Base-by-base conservation (phyloP, 1,140 invertebrate genomes). In the Zaprionus nigranus region DNA sequence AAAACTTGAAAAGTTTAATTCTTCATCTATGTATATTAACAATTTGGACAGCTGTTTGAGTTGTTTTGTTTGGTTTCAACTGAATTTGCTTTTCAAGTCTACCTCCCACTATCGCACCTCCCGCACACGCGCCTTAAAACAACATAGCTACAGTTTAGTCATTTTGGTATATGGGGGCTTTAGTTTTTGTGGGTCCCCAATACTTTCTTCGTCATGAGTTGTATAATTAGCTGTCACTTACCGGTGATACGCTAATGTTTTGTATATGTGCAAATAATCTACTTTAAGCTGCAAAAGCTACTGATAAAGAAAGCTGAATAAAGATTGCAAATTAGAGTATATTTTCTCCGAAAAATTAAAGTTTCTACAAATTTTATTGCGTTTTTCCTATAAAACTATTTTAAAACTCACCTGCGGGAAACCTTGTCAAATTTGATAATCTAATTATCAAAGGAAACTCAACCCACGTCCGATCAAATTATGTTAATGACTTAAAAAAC, bases 21-120 rank as follows among this genome's bases (percentile, higher is more conserved):
- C 62, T 71, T 82, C 56, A 61, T 59, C 34, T 58, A 49, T n/a
- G n/a, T n/a, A n/a, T 70, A 46, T 63, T 63, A 66, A 26, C 71
- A 57, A 63, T 74, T 82, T 81, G 56, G 40, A 86, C 82, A 86
- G 79, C 74, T 86, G 82, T 87, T 86, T 66, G 15, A 40, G 34
- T 78, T 26, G 78, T 73, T 60, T 46, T 66, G 9, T 74, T 73
- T 62, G 22, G 34, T 34, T 49, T 69, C 20, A 43, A 63, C 26
- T 26, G 28, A 58, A 54, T 59, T 68, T 65, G 51, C 62, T 62
- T 69, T 62, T 82, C 17, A 49, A 38, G 51, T 56, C 57, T 56
- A 38, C 64, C 64, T 57, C 64, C 54, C 64, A 58, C 53, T 12
- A 12, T 22, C 15, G 28, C 5, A 17, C 59, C 7, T 5, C 20